Evolutionary conservation across 2,113 vertebrate genomes (phyloP), one percentile per base, ranked within the genome.

Genomic region (Labrus mixtus): DNA sequence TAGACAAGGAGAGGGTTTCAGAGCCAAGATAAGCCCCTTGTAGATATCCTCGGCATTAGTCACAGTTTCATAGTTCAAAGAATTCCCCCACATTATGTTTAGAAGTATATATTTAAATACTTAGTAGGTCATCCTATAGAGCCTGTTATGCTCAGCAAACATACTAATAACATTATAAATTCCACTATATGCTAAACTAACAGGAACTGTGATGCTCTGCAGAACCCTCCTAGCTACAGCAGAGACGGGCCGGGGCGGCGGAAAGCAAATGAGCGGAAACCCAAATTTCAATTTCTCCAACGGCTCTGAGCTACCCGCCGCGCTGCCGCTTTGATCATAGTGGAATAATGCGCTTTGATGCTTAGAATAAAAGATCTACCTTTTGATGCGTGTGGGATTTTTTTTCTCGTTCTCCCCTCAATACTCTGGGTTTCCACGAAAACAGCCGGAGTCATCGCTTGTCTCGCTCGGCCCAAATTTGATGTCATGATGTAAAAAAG

Each of bases 271-370:
- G 23, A 82, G 57, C 76, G 54, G 82, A 87, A 85, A 76, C 76
- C 71, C 55, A 81, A 82, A 87, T 90, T 84, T 83, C 83, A 87
- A 84, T 88, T 91, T 88, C 75, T 85, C 58, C 71, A 75, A 78
- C 79, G 78, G 78, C 86, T 89, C 63, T 69, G 84, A 88, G 85
- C 86, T 72, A 76, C 80, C 75, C 53, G 17, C 51, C 50, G 1
- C 1, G 54, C 57, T 37, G 64, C 10, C 65, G 86, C 90, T 93
- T 92, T 93, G 91, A 92, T 92, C 88, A 83, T 43, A 29, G 63
- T 68, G 41, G 79, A 91, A 89, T 84, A 87, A 92, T 87, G 78
- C 39, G 58, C 86, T 91, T 91, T 90, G 90, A 91, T 91, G 85
- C 72, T 83, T 85, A 77, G 87, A 91, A 93, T 90, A 86, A 90